Conservation (phyloP, 2,797 vertebrate species). For the Malurus leucopterus region DNA sequence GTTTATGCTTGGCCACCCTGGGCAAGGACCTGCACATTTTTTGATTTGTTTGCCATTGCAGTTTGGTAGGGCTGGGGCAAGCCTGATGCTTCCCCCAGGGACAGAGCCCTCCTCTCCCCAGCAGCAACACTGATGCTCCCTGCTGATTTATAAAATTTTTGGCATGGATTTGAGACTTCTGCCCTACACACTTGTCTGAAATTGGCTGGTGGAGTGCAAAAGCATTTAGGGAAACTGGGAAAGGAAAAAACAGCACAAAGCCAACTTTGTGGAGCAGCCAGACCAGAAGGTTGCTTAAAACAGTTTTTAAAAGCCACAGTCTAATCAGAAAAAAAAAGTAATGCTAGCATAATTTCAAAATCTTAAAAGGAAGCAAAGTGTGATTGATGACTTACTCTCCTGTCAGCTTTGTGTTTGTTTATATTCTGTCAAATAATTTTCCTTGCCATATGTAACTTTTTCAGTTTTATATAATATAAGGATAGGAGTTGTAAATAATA, state of each 20-base stretch:
- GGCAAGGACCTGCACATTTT: background rate
- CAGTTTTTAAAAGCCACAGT: background rate
- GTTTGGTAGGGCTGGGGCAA: background rate
- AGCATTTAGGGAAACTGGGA: background rate
- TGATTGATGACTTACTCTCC: background rate
- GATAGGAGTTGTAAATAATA: background rate
- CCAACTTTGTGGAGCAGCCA: background rate
- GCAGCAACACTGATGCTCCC: background rate
- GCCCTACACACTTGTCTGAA: background rate
- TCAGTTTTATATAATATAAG: background rate
- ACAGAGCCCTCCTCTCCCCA: background rate
- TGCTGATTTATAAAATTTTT: background rate
- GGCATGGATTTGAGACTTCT: background rate
- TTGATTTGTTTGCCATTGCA: background rate
- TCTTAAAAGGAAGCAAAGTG: background rate
- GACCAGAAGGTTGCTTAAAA: background rate
- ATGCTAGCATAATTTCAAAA: background rate
- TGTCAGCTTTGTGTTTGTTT: background rate
- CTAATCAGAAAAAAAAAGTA: background rate
- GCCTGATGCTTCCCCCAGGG: accelerated
- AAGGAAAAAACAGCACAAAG: background rate
- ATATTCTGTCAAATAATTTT: background rate
- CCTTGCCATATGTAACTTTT: background rate
- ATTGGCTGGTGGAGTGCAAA: background rate
- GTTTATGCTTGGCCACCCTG: background rate